Base-by-base conservation (phyloP, 2,797 vertebrate species). In the Harpagifer antarcticus region DNA sequence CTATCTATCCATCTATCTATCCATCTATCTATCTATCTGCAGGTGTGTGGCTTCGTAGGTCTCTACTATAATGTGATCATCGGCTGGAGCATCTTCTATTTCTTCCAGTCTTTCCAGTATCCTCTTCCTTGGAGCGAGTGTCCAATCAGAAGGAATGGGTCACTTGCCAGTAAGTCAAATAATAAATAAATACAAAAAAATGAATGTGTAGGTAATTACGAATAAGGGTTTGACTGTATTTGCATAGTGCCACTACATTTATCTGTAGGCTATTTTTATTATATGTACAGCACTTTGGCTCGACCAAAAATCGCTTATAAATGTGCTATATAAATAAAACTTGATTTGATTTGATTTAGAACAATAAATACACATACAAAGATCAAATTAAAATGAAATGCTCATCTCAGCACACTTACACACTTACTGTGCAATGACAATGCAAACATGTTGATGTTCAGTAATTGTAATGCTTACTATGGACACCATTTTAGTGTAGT, bases 11-110 rank as follows among this genome's bases (percentile, higher is more conserved):
- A 5, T 31, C 31, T 2, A 5, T 31, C n/a, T n/a, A 5, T 31
- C 31, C 31, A 5, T 31, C 31, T 31, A 5, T 31, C 31, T 31
- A 5, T 31, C 31, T 31, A 5, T 31, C 31, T 31, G 2, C 79
- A 92, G 92, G 91, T 93, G 48, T 99, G 97, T 40, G 96, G 97
- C 61, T 99, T 98, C 33, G 98, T 99, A 0, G 97, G 97, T 5
- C 96, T 99, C 67, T 99, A 99, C 76, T 99, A 99, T 84, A 98
- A 99, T 0, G 97, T 99, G 81, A 99, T 98, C 88, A 99, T 99
- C 0, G 96, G 97, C 52, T 98, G 98, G 98, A 98, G 97, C 91
- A 96, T 99, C 93, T 99, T 98, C 80, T 99, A 99, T 88, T 99
- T 99, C 91, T 97, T 99, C 84, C 94, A 98, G 92, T 98, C 97